Conservation (phyloP, 2,888 invertebrate genomes). For the Amorpha juglandis region DNA sequence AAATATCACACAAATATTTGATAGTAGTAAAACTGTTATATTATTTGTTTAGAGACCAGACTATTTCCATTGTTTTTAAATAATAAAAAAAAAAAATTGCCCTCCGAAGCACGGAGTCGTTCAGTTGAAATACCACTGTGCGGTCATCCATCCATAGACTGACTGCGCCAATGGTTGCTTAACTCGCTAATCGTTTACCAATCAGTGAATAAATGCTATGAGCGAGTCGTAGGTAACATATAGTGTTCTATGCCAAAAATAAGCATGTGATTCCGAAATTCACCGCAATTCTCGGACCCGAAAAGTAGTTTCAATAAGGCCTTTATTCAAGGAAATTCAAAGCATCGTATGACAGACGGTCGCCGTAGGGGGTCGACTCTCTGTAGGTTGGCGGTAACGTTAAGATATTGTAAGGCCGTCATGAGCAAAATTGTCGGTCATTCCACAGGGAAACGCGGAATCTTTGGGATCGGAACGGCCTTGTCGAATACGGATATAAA, state of each 20-base stretch:
- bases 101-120: too few relatives aligned
- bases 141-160: too few relatives aligned
- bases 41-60: not conserved
- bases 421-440: constrained; percentile 42
- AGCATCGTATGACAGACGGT: constrained; percentile 6
- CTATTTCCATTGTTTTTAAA: too few relatives aligned
- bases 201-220: too few relatives aligned
- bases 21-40: not conserved
- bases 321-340: constrained; percentile 22
- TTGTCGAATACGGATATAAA: not conserved
- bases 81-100: too few relatives aligned
- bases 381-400: constrained; percentile 40
- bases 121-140: too few relatives aligned
- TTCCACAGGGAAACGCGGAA: constrained; percentile 35
- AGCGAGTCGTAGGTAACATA: too few relatives aligned
- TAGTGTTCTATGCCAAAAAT: not conserved
- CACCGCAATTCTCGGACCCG: not conserved
- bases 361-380: constrained; percentile 37
- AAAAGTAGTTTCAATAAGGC: constrained; percentile 1
- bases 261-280: not conserved
- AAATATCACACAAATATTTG: not conserved
- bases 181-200: too few relatives aligned
- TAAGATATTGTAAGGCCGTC: constrained; percentile 42
- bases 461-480: constrained; percentile 25
- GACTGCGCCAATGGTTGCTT: too few relatives aligned